Percentiles rank a stretch among this genome's conserved stretches.
Conservation (phyloP, 2,113 vertebrate species). For the Gymnorhina tibicen region DNA sequence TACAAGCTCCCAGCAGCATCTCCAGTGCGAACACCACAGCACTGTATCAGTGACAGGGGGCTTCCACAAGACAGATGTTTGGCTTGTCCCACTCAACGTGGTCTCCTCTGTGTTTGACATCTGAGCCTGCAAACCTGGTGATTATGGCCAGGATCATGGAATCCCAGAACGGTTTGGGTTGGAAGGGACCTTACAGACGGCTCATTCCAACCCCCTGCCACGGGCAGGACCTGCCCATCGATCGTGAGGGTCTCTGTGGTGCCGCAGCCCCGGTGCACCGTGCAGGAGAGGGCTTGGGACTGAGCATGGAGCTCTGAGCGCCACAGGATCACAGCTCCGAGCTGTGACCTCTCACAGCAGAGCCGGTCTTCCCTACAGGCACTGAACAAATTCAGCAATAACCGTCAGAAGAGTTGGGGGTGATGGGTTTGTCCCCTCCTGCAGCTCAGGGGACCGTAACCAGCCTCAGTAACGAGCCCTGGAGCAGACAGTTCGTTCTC, state of each 20-base stretch:
- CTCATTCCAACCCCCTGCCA: background rate
- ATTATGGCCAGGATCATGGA: fast-evolving
- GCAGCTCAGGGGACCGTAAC: background rate
- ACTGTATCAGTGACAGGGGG: fast-evolving
- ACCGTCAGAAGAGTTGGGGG: background rate
- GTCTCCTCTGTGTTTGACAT: fast-evolving
- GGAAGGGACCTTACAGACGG: background rate
- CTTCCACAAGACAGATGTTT: background rate
- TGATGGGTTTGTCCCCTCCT: background rate
- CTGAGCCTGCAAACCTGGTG: fast-evolving
- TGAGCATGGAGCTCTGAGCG: fast-evolving
- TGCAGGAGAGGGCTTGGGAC: background rate
- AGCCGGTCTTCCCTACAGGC: background rate
- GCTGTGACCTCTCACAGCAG: background rate
- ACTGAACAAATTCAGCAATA: background rate
- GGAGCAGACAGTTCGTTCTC: background rate
- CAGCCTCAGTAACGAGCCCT: background rate
- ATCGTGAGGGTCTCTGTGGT: background rate
- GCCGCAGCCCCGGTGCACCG: fast-evolving
- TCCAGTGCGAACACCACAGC: background rate
- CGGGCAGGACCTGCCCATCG: background rate
- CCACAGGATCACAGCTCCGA: background rate
- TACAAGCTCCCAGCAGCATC: background rate
- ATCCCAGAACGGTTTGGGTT: background rate
- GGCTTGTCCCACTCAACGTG: fast-evolving